These are phyloP conservation scores for Scrobipalpa costella DNA, from an alignment of 2,888 invertebrate species.

Conservation along the genomic window DNA sequence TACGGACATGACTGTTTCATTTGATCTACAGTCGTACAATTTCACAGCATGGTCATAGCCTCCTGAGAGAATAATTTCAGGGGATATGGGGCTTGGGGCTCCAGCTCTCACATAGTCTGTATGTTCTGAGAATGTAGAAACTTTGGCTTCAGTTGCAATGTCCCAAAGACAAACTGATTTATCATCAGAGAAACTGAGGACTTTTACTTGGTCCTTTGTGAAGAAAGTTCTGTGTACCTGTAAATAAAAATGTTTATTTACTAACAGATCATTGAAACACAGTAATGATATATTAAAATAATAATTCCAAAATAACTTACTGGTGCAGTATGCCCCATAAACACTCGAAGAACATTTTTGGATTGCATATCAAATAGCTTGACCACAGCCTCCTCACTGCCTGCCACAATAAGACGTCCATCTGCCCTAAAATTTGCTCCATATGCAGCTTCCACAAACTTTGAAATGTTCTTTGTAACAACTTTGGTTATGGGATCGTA, in stretches of 20 bases:
- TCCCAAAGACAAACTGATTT: slow-evolving; percentile 95
- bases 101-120: slow-evolving; percentile 93
- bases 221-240: slow-evolving; percentile 91
- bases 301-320: slow-evolving; percentile 62
- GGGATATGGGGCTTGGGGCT: slow-evolving; percentile 87
- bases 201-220: slow-evolving; percentile 87
- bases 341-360: slow-evolving; percentile 90
- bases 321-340: slow-evolving; percentile 90
- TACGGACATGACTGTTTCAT: slow-evolving; percentile 85
- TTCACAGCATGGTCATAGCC: slow-evolving; percentile 94
- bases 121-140: slow-evolving; percentile 85
- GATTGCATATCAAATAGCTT: slow-evolving; percentile 94
- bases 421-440: slow-evolving; percentile 92
- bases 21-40: slow-evolving; percentile 91
- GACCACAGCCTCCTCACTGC: slow-evolving; percentile 93
- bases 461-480: slow-evolving; percentile 89
- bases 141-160: slow-evolving; percentile 89
- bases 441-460: slow-evolving; percentile 91
- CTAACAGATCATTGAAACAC: neutral
- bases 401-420: slow-evolving; percentile 91
- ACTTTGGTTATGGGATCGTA: slow-evolving; percentile 93
- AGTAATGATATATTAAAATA: neutral
- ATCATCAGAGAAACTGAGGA: slow-evolving; percentile 95
- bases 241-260: slow-evolving; percentile 25
- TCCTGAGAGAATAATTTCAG: slow-evolving; percentile 90